Base-by-base conservation (phyloP, 2,888 invertebrate genomes). In the Agrypnus murinus region DNA sequence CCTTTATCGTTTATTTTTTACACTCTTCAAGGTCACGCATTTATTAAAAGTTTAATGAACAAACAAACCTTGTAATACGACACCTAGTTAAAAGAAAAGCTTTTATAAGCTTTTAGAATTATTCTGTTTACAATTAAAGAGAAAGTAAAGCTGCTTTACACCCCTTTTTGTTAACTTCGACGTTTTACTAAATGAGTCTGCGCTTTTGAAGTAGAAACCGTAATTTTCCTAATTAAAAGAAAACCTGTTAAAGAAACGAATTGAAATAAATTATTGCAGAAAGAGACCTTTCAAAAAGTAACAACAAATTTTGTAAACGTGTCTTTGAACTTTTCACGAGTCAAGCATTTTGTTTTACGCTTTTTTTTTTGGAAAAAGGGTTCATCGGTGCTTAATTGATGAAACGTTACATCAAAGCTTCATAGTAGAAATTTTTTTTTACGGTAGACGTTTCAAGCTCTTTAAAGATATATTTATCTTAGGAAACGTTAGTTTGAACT, bases 171-270 rank as follows among this genome's bases (percentile, higher is more conserved):
- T 45, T 45, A 45, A 5, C 2, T 40, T 12, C 12, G 15, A 6
- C 17, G 8, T 45, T 45, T 15, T 45, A 8, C 5, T 15, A 45
- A 25, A 25, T 3, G 14, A 15, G 45, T 45, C 40, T 8, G 15
- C 12, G 14, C 3, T 12, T 45, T 12, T 8, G 15, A 14, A 15
- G 45, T 45, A 6, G 17, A 15, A 45, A 25, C 5, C 25, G 45
- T 45, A 45, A n/a, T 45, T 45, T 45, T 9, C 6, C 45, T 45
- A 45, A 45, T 45, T n/a, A 45, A 45, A 45, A 45, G 15, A 45
- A 45, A 45, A 45, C 15, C 15, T 45, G 45, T 3, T 14, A 15
- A 45, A 45, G 45, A 45, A 15, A 17, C 15, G 17, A 45, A 45
- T 8, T 9, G 15, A 45, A 45, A 45, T 15, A 45, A 40, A 14